Conservation (phyloP, 1,140 invertebrate species). For the Capitella teleta region DNA sequence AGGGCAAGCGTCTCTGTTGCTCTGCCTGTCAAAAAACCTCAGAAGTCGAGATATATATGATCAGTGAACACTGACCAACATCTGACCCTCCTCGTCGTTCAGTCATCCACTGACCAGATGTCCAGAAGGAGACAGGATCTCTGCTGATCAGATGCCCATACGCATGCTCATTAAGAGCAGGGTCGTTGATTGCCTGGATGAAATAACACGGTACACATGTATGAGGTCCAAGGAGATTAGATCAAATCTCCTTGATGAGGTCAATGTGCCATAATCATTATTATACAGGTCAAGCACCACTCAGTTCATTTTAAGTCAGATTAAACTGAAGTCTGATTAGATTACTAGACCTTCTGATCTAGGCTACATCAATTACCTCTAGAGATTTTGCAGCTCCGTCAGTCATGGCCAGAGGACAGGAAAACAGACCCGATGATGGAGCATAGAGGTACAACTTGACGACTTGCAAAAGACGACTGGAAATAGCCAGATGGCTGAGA, state of each 20-base stretch:
- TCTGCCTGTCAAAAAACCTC: constrained; percentile 10
- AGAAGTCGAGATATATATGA: background rate
- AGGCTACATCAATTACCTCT: constrained; percentile 34
- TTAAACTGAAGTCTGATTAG: background rate
- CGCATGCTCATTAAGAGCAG: constrained; percentile 24
- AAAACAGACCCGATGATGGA: constrained; percentile 48
- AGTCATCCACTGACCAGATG: constrained; percentile 57
- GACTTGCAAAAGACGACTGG: constrained; percentile 49
- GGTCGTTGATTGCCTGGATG: background rate
- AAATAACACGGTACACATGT: background rate
- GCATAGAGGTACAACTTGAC: constrained; percentile 48
- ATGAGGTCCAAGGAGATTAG: background rate
- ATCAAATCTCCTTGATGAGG: background rate
- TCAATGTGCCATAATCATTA: background rate
- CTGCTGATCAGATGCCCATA: constrained; percentile 41
- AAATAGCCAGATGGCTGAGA: constrained; percentile 10
- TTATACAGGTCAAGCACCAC: background rate
- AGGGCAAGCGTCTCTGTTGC: constrained; percentile 51
- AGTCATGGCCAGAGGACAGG: constrained; percentile 55
- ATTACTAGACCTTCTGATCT: background rate
- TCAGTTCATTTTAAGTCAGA: background rate
- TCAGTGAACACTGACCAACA: constrained; percentile 40
- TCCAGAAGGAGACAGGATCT: constrained; percentile 49
- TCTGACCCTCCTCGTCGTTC: constrained; percentile 53
- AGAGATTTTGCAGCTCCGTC: constrained; percentile 51